phyloP scores from a whole-genome alignment of 2,113 vertebrate genomes.

The Cercopithecus mona region DNA sequence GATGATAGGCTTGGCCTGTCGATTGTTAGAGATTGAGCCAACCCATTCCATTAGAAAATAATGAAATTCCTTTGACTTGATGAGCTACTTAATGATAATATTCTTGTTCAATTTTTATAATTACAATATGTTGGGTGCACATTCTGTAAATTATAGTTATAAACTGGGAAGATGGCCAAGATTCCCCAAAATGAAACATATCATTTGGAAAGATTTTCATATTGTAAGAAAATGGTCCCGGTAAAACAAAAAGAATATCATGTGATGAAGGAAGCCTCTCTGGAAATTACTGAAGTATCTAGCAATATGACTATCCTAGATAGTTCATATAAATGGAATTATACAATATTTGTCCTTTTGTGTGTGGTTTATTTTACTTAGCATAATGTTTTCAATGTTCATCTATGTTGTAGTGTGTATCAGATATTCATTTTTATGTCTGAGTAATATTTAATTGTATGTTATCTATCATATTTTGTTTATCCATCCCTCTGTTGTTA shows the following conservation, averaged over 20 bases:
- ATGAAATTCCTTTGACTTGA: slow-evolving; percentile 38
- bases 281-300: not conserved
- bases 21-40: slow-evolving; percentile 7
- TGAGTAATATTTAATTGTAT: not conserved
- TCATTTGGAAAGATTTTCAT: slow-evolving; percentile 25
- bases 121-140: not conserved
- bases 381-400: not conserved
- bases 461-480: not conserved
- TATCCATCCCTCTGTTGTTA: not conserved
- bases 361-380: not conserved
- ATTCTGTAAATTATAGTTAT: slow-evolving; percentile 10
- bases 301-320: not conserved
- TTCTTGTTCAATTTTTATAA: slow-evolving; percentile 57
- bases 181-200: not conserved
- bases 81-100: slow-evolving; percentile 38
- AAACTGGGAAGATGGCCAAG: not conserved
- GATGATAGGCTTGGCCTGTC: not conserved
- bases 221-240: not conserved
- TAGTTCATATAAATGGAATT: not conserved
- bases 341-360: not conserved
- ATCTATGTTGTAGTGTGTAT: not conserved
- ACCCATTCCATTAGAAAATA: slow-evolving; percentile 8
- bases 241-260: not conserved
- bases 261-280: not conserved
- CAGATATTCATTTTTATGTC: not conserved